Conservation (phyloP, 1,140 invertebrate genomes). For the Pseudobourletiella spinata region DNA sequence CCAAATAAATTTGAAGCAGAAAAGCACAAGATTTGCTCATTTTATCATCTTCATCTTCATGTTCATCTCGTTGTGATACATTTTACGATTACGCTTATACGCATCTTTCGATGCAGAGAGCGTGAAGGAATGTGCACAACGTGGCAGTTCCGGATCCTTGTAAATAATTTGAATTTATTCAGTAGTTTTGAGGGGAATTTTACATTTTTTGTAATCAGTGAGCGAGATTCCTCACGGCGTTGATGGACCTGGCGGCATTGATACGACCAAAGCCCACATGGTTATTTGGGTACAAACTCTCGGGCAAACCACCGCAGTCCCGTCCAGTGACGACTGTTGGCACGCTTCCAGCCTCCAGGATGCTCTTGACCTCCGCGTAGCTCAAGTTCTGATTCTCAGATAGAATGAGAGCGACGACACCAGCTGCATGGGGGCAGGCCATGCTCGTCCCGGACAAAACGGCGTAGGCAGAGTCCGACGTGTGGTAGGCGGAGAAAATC, state of each 20-base stretch:
- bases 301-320: constrained; percentile 2
- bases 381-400: background rate
- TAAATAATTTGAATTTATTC: no score
- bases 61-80: no score
- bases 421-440: constrained; percentile 22
- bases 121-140: no score
- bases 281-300: constrained; percentile 6
- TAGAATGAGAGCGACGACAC: constrained; percentile 10
- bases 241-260: background rate
- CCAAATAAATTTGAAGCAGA: no score
- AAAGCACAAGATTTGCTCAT: no score
- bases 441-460: constrained; percentile 16
- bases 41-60: no score
- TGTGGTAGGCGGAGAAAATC: background rate
- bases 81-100: no score
- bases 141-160: no score
- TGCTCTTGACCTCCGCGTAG: background rate
- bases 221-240: background rate
- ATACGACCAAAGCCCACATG: constrained; percentile 5
- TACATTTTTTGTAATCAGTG: no score
- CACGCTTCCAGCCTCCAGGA: background rate
- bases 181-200: no score
- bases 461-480: background rate
- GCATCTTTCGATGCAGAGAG: no score
- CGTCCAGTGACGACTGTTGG: background rate